phyloP scores from a whole-genome alignment of 2,113 vertebrate genomes.

The Malurus melanocephalus region DNA sequence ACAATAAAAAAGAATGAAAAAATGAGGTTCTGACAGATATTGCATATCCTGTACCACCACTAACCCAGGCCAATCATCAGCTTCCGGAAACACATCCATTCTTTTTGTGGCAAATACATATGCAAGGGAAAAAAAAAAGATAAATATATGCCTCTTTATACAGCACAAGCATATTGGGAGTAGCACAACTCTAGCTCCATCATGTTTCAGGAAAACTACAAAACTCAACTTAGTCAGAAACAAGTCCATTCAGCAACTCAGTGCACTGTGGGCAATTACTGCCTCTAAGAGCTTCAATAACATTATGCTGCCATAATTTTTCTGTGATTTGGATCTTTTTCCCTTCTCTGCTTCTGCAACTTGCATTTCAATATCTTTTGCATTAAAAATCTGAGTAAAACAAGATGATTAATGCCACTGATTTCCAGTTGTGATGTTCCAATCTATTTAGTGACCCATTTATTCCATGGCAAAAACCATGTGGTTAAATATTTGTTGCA shows the following conservation, averaged over 20 bases:
- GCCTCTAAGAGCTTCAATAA: conserved; percentile 1
- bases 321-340: conserved; percentile 61
- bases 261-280: neutral
- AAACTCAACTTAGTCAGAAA: neutral
- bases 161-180: neutral
- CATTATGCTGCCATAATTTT: neutral
- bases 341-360: conserved; percentile 79
- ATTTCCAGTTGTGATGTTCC: neutral
- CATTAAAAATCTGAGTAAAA: conserved; percentile 74
- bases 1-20: neutral
- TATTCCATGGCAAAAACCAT: neutral
- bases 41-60: neutral
- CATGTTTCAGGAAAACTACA: neutral
- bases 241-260: neutral
- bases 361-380: conserved; percentile 79
- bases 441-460: neutral
- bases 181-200: neutral
- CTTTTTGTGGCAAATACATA: neutral
- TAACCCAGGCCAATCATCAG: neutral
- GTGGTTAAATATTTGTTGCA: neutral
- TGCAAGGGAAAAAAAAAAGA: accelerated
- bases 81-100: neutral
- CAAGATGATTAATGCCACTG: neutral
- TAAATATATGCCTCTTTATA: neutral
- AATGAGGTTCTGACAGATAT: neutral